A percentile compares a stretch with the other conserved stretches of the same genome.
Conservation (phyloP, 2,113 vertebrate genomes). For the Malurus elegans region DNA sequence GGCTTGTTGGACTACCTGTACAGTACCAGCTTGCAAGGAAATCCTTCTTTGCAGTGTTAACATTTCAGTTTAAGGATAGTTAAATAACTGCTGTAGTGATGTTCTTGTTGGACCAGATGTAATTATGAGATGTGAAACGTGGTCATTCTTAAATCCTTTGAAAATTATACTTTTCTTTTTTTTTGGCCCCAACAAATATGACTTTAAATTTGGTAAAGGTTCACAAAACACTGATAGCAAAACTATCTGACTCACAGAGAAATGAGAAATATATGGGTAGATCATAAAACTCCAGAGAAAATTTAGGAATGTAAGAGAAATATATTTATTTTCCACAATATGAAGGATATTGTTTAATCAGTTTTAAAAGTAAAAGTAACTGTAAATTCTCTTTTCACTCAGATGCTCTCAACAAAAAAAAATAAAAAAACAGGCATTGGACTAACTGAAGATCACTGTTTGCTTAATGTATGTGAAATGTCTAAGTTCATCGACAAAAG, state of each 20-base stretch:
- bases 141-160: background rate
- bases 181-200: background rate
- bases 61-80: background rate
- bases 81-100: background rate
- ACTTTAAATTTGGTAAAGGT: background rate
- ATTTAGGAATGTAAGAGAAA: background rate
- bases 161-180: background rate
- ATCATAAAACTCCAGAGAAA: background rate
- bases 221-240: background rate
- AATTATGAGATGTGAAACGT: background rate
- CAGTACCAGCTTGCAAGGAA: background rate
- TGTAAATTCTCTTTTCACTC: background rate
- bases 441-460: background rate
- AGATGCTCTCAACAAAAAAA: accelerated
- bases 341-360: background rate
- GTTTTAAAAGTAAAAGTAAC: background rate
- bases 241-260: background rate
- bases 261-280: background rate
- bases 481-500: background rate
- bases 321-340: background rate
- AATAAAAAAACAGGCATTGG: background rate
- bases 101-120: background rate
- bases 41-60: background rate
- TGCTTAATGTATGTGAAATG: background rate
- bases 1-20: background rate